These are phyloP conservation scores for Tromatobia lineatoria DNA, from an alignment of 2,888 invertebrate species.

Conservation along the genomic window DNA sequence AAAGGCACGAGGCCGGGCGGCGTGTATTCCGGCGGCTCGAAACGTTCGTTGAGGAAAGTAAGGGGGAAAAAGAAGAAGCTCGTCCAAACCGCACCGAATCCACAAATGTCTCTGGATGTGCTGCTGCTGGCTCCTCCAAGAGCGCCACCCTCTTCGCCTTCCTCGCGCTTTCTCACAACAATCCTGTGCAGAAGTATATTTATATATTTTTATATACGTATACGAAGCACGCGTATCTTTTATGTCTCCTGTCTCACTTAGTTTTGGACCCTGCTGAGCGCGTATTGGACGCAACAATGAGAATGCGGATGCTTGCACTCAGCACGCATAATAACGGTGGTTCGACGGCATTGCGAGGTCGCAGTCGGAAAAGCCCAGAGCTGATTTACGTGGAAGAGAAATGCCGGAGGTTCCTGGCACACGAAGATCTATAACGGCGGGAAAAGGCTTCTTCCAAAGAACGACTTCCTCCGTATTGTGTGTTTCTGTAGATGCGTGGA, in stretches of 20 bases:
- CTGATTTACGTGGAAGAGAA: slow-evolving; percentile 61
- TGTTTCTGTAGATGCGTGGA: neutral
- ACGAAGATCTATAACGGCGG: slow-evolving; percentile 49
- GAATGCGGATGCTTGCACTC: slow-evolving; percentile 63
- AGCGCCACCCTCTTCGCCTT: slow-evolving; percentile 51
- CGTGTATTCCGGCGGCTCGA: slow-evolving; percentile 46
- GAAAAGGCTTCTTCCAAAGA: slow-evolving; percentile 32
- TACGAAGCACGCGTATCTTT: slow-evolving; percentile 25
- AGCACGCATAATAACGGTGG: slow-evolving; percentile 60
- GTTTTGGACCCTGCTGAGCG: slow-evolving; percentile 29
- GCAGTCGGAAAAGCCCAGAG: slow-evolving; percentile 36
- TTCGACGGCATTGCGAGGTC: slow-evolving; percentile 12
- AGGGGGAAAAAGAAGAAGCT: slow-evolving; percentile 61
- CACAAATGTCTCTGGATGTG: slow-evolving; percentile 69
- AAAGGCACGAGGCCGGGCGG: slow-evolving; percentile 75
- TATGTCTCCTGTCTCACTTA: slow-evolving; percentile 15
- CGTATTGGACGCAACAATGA: slow-evolving; percentile 52
- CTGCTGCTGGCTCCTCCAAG: slow-evolving; percentile 64
- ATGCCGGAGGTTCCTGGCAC: slow-evolving; percentile 43
- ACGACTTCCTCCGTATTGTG: slow-evolving; percentile 38
- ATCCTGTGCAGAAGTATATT: neutral
- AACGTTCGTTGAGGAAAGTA: slow-evolving; percentile 48
- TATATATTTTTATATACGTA: slow-evolving; percentile 5
- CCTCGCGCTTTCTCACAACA: slow-evolving; percentile 52
- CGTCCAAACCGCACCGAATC: slow-evolving; percentile 76